These are phyloP conservation scores for Sepioteuthis lessoniana DNA, from an alignment of 2,888 invertebrate species.

Conservation along the genomic window DNA sequence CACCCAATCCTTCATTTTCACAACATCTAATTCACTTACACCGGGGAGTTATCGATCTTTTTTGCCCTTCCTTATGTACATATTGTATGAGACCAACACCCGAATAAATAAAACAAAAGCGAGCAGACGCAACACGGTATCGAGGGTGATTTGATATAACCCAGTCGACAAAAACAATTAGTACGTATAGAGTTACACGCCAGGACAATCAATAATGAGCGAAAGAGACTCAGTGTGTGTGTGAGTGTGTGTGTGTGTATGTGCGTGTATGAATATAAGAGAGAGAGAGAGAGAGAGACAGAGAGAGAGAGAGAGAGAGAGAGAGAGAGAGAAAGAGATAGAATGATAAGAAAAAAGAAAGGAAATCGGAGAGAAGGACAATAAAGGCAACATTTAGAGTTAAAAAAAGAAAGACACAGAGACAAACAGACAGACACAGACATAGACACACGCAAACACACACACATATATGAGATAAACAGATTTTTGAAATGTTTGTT, in stretches of 20 bases:
- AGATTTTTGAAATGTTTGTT: no score
- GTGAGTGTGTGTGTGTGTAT: no score
- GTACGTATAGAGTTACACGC: not conserved
- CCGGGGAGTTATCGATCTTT: not conserved
- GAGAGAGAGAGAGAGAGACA: not conserved
- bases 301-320: not conserved
- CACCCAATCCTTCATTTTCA: slow-evolving; percentile 33
- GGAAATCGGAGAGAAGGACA: no score
- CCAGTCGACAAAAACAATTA: slow-evolving; percentile 4
- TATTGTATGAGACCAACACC: slow-evolving; percentile 13
- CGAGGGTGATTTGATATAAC: not conserved
- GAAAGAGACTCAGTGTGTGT: no score
- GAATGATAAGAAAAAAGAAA: no score
- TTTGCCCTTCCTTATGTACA: not conserved
- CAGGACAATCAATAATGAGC: not conserved
- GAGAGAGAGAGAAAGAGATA: no score
- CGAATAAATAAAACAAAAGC: slow-evolving; percentile 9
- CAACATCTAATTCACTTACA: slow-evolving; percentile 10
- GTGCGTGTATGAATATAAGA: no score
- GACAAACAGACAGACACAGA: no score
- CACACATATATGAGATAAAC: no score
- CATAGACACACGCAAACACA: no score
- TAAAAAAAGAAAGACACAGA: no score
- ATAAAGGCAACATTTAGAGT: no score
- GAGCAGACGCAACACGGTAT: not conserved